Percentiles rank a stretch among this genome's conserved stretches.
phyloP scores from a whole-genome alignment of 2,113 vertebrate species.

The Cyprinus carpio region DNA sequence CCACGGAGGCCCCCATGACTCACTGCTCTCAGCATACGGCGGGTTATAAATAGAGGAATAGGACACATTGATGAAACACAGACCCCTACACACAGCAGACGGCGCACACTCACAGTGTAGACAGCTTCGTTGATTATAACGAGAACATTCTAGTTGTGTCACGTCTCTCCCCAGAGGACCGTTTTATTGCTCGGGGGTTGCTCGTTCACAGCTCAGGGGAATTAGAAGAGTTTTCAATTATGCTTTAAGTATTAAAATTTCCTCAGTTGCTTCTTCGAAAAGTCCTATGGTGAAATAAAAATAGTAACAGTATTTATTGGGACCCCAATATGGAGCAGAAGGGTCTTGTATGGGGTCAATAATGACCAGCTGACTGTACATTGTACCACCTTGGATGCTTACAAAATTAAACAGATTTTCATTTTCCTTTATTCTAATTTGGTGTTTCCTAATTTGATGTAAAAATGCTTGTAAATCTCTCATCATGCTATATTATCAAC shows the following conservation, averaged over 20 bases:
- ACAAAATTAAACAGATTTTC: no score
- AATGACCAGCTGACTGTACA: neutral
- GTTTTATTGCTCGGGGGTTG: neutral
- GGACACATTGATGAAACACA: conserved; percentile 45
- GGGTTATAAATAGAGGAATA: conserved; percentile 47
- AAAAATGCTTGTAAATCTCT: no score
- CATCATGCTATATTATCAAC: no score
- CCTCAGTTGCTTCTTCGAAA: neutral
- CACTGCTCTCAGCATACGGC: conserved; percentile 43
- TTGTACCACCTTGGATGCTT: no score
- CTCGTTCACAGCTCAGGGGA: neutral
- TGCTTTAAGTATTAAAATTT: neutral
- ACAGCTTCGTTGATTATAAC: neutral
- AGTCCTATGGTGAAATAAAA: neutral
- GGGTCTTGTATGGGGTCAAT: neutral
- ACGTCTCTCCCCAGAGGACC: neutral
- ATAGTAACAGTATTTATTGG: neutral
- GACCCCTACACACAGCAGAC: conserved; percentile 38
- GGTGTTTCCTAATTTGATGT: no score
- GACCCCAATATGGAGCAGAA: neutral
- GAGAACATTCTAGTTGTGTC: neutral
- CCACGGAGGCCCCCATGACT: conserved; percentile 50
- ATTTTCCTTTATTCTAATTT: no score
- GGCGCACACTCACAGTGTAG: neutral
- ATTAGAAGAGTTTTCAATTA: neutral